These are phyloP conservation scores for Scolopax mira DNA, from an alignment of 2,113 vertebrate species.

Conservation along the genomic window DNA sequence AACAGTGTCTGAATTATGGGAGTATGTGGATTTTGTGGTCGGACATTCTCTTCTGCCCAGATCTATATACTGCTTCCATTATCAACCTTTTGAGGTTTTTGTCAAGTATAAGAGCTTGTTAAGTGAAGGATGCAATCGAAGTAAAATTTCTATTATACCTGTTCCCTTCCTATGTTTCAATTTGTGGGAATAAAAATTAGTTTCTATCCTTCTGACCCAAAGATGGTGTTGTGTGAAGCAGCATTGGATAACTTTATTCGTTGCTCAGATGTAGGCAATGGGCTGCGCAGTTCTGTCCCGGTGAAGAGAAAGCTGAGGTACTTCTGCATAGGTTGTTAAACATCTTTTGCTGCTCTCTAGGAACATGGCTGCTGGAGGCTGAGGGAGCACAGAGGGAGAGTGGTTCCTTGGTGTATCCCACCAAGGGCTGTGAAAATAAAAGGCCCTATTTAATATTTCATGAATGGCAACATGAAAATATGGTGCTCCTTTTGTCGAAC, in stretches of 20 bases:
- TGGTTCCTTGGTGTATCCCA: background rate
- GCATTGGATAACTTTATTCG: background rate
- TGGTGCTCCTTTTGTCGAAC: background rate
- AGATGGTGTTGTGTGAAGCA: background rate
- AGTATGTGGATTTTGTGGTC: background rate
- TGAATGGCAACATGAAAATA: background rate
- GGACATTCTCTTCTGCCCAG: background rate
- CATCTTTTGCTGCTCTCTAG: rapidly evolving
- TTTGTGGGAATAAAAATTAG: background rate
- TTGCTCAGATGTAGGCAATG: background rate
- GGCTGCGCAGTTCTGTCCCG: background rate
- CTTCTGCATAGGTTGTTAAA: background rate
- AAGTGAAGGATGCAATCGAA: background rate
- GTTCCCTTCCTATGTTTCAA: background rate
- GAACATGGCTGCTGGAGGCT: background rate
- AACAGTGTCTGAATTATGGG: background rate
- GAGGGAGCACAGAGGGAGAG: background rate
- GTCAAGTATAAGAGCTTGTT: background rate
- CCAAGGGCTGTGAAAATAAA: background rate
- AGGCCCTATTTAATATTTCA: background rate
- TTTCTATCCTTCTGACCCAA: background rate
- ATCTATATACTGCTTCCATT: background rate
- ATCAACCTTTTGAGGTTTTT: background rate
- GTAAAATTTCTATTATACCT: background rate
- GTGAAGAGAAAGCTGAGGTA: rapidly evolving